Percentiles rank a stretch among this genome's conserved stretches.
phyloP scores from a whole-genome alignment of 2,888 invertebrate species.

The Chalcosyrphus nemorum region DNA sequence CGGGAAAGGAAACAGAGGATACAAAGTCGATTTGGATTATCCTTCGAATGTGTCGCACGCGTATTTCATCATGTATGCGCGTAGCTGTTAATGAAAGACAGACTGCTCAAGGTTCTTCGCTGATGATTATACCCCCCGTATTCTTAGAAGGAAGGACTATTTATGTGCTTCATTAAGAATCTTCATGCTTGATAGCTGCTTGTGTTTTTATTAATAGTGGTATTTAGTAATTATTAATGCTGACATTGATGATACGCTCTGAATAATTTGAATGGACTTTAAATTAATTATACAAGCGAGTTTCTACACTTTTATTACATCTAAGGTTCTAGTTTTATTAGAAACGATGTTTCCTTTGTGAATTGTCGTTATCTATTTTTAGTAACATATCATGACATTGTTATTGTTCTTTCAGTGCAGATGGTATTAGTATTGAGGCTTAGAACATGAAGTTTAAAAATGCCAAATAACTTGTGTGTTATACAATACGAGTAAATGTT shows the following conservation, averaged over 20 bases:
- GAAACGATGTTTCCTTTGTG: background rate
- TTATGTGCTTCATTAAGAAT: background rate
- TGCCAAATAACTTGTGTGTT: background rate
- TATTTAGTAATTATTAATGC: slow-evolving; percentile 3
- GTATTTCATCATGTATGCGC: background rate
- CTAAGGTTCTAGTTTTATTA: background rate
- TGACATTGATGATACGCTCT: slow-evolving; percentile 4
- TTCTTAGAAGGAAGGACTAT: background rate
- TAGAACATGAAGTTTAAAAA: background rate
- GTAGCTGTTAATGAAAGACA: background rate
- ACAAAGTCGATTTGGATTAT: slow-evolving; percentile 24
- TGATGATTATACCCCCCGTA: background rate
- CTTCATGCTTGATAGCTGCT: background rate
- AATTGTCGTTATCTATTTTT: background rate
- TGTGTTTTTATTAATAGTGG: slow-evolving; percentile 7
- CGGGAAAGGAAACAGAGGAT: background rate
- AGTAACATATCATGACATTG: background rate
- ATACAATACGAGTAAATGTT: background rate
- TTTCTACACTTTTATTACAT: background rate
- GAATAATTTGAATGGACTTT: background rate
- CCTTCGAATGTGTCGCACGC: slow-evolving; percentile 24
- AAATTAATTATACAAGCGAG: background rate
- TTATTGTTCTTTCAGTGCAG: background rate
- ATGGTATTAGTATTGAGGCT: background rate
- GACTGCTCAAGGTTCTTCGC: background rate